These are phyloP conservation scores for Trissoscelio sp. DNA, from an alignment of 2,888 invertebrate species.

Conservation along the genomic window DNA sequence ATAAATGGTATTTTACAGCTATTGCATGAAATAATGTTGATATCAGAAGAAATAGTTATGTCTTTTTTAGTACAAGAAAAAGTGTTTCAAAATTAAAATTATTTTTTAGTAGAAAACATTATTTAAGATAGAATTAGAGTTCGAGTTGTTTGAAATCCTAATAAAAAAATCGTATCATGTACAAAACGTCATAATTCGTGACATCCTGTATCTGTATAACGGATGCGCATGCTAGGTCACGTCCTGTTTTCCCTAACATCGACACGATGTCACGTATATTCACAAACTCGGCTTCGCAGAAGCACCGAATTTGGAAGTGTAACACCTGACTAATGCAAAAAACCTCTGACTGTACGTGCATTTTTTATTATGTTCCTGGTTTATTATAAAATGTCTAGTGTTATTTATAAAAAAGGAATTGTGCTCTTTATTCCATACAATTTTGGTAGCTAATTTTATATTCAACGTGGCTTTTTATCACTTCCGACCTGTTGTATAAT, in stretches of 20 bases:
- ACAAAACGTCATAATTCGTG: constrained; percentile 77
- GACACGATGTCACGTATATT: constrained; percentile 77
- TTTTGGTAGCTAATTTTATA: no score
- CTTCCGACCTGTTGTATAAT: no score
- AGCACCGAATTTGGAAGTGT: constrained; percentile 52
- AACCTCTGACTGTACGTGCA: not conserved
- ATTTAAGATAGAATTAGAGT: no score
- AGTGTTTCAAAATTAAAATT: no score
- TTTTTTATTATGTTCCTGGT: not conserved
- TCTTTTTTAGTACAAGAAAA: no score
- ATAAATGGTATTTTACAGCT: not conserved
- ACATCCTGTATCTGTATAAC: constrained; percentile 80
- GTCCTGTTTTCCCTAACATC: constrained; percentile 78
- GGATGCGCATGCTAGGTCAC: constrained; percentile 80
- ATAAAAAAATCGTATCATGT: constrained; percentile 77
- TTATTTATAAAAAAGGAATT: not conserved
- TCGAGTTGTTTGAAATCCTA: constrained; percentile 67
- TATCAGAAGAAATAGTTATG: no score
- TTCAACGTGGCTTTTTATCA: no score
- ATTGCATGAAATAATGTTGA: not conserved
- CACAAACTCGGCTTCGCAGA: constrained; percentile 28
- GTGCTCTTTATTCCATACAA: no score
- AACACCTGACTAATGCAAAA: constrained; percentile 13
- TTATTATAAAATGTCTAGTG: not conserved
- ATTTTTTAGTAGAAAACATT: no score